Evolutionary conservation across 2,888 invertebrate genomes (phyloP), one percentile per base, ranked within the genome.

Genomic region (Apocheima hispidaria): DNA sequence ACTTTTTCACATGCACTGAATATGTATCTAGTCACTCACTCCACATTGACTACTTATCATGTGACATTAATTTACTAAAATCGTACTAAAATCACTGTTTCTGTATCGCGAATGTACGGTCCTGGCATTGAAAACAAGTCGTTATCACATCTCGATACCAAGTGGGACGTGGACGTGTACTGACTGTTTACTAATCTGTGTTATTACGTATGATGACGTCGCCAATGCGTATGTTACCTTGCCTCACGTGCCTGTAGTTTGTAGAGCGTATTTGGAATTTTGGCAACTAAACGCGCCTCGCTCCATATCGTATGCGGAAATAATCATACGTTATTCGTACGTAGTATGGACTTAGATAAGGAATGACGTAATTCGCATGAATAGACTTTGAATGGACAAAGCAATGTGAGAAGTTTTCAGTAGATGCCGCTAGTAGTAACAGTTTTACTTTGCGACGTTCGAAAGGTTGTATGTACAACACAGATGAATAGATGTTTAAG

Each of bases 121-220:
- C n/a, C 20, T 54, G 60, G 55, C 60, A 60, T 60, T 60, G 60
- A 55, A 54, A 40, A 46, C 48, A 26, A 16, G 14, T 40, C 20
- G 12, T 51, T 40, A 51, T 51, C 40, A 51, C 20, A 49, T 35
- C 16, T 30, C 51, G 50, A 50, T 18, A 38, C 38, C 23, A 18
- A 50, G 9, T 50, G 26, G 26, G 7, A 43, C 6, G 10, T 12
- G 9, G 12, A 12, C 7, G 12, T 14, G 2, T 28, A 28, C 26
- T 12, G 20, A 40, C 51, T 40, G 40, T 23, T 40, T 1, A 2
- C 6, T 40, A 40, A 28, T 6, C 51, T 51, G 36, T 23, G 33
- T 43, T 36, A 23, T 23, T 38, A 51, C 40, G 51, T 51, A 40
- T 4, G 26, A 12, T 51, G 51, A 40, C 51, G 51, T 51, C 38